phyloP scores from a whole-genome alignment of 2,113 vertebrate genomes.

The Coracopsis vasa region DNA sequence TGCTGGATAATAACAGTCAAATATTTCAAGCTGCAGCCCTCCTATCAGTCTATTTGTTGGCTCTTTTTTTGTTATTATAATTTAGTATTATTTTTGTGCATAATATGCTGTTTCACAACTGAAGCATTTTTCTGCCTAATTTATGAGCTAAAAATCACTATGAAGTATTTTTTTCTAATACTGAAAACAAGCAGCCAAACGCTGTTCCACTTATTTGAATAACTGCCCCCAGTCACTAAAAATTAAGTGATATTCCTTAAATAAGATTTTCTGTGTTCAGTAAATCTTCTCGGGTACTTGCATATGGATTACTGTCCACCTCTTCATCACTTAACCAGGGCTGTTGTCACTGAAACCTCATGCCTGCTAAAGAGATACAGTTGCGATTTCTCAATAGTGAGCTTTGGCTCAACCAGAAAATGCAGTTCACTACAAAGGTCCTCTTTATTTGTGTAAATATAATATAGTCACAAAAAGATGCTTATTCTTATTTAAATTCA shows the following conservation, averaged over 20 bases:
- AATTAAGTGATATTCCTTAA: background rate
- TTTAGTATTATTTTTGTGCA: background rate
- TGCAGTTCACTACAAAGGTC: background rate
- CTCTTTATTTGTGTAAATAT: background rate
- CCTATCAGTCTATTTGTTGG: background rate
- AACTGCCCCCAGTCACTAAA: background rate
- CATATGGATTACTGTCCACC: background rate
- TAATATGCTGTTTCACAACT: background rate
- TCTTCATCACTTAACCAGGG: background rate
- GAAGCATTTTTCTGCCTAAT: background rate
- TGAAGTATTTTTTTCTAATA: background rate
- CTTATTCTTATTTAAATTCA: constrained; percentile 3
- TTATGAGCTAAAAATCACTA: background rate
- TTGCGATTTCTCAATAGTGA: background rate
- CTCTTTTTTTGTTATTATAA: background rate
- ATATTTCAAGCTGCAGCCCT: constrained; percentile 29
- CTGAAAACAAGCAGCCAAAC: background rate
- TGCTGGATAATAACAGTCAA: constrained; percentile 57
- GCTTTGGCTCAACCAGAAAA: background rate
- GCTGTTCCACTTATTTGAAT: background rate
- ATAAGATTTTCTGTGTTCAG: background rate
- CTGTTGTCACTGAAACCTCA: background rate
- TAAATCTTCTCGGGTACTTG: background rate
- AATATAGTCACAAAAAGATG: background rate
- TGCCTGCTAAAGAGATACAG: background rate